phyloP scores from a whole-genome alignment of 2,888 invertebrate genomes.

The Sarcophaga carnaria region DNA sequence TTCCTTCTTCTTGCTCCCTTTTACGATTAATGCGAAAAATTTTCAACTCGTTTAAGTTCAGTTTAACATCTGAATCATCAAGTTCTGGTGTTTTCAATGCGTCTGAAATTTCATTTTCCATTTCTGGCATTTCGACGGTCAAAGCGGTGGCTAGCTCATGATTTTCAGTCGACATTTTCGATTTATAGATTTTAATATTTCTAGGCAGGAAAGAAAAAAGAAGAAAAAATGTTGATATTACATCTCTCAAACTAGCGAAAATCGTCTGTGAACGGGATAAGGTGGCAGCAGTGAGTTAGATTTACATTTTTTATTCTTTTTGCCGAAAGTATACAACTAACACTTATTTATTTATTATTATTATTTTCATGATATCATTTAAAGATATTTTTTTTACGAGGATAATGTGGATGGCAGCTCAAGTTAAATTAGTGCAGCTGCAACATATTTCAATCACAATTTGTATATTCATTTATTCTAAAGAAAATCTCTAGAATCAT shows the following conservation, averaged over 20 bases:
- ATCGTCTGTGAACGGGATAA: conserved; percentile 49
- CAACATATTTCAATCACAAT: conserved; percentile 7
- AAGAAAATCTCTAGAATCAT: background rate
- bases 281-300: conserved; percentile 61
- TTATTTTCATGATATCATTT: background rate
- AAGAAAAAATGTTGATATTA: conserved; percentile 59
- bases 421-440: conserved; percentile 52
- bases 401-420: conserved; percentile 72
- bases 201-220: conserved; percentile 49
- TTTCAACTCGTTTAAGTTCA: conserved; percentile 49
- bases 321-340: background rate
- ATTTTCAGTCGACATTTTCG: conserved; percentile 60
- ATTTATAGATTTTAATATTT: conserved; percentile 25
- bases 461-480: background rate
- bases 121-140: conserved; percentile 67
- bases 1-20: conserved; percentile 56
- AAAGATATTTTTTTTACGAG: background rate
- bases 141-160: conserved; percentile 56
- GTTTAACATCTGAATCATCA: conserved; percentile 9
- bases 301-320: background rate
- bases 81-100: conserved; percentile 35
- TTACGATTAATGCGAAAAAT: conserved; percentile 56
- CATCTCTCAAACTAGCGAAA: conserved; percentile 33
- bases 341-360: background rate
- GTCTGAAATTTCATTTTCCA: conserved; percentile 66